Base-by-base conservation (phyloP, 2,113 vertebrate genomes). In the Benitochromis conjunctus region DNA sequence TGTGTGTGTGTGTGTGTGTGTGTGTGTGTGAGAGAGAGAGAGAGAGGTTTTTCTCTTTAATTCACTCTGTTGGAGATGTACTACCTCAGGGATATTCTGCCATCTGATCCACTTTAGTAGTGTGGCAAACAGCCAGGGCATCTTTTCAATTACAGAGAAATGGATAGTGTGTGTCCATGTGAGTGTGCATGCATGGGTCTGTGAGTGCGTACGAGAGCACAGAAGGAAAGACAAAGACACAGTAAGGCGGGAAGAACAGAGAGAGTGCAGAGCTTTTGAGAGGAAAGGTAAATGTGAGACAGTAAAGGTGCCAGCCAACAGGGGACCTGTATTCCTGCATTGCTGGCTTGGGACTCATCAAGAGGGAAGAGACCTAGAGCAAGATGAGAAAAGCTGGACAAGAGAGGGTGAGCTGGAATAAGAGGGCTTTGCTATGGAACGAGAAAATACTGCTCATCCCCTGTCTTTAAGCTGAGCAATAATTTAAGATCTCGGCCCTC, bases 61-160 rank as follows among this genome's bases (percentile, higher is more conserved):
- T 92, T 94, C 85, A 94, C 90, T 92, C 92, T 88, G 91, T 92
- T 91, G 93, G 90, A 93, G 94, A 94, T 95, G 90, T 93, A 95
- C 94, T 91, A 94, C 95, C 92, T 95, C 92, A 91, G 94, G 92
- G 94, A 95, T 93, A 93, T 92, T 95, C 91, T 94, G 92, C 92
- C 94, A 94, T 95, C 95, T 95, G 94, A 94, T 94, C 93, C 92
- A 95, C 92, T 94, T 95, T 94, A 92, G 94, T 85, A 83, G 80
- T 86, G 92, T 94, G 94, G 94, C 94, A 94, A 95, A 95, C 93
- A 95, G 94, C 92, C 93, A 95, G 85, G 94, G 92, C 93, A 94
- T 94, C 92, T 95, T 95, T 95, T 95, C 93, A 94, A 94, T 94
- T 92, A 94, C 92, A 90, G 80, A 90, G 88, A 93, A 94, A 93